A percentile compares a stretch with the other conserved stretches of the same genome.
phyloP scores from a whole-genome alignment of 2,888 invertebrate genomes.

The Catocala sponsa region DNA sequence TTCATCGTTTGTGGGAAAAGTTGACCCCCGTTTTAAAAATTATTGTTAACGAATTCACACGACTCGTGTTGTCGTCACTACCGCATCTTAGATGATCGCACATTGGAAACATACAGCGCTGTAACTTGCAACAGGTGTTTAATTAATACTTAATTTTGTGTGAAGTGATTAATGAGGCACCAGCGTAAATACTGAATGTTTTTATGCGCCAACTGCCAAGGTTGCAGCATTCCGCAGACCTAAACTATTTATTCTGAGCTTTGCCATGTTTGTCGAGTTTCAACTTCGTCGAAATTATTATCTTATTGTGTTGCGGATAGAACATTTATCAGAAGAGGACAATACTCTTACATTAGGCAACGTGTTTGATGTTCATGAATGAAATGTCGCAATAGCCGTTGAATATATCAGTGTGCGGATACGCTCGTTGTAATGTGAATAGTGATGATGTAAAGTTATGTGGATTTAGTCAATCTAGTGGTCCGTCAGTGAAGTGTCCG shows the following conservation, averaged over 20 bases:
- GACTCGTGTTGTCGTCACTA: constrained; percentile 72
- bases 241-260: constrained; percentile 79
- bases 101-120: constrained; percentile 40
- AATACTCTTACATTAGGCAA: constrained; percentile 67
- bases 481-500: constrained; percentile 56
- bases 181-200: constrained; percentile 57
- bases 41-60: constrained; percentile 88
- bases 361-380: constrained; percentile 66
- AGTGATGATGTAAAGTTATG: constrained; percentile 50
- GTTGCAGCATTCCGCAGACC: constrained; percentile 73
- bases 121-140: constrained; percentile 47
- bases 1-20: constrained; percentile 88
- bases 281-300: constrained; percentile 80
- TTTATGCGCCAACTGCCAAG: constrained; percentile 74
- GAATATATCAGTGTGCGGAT: constrained; percentile 53
- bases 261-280: constrained; percentile 81
- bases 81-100: constrained; percentile 71
- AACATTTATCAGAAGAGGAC: constrained; percentile 75
- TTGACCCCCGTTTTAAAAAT: constrained; percentile 86
- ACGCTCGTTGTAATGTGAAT: constrained; percentile 43
- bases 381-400: constrained; percentile 66
- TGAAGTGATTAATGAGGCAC: constrained; percentile 57
- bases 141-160: constrained; percentile 38
- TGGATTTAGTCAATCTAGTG: constrained; percentile 42
- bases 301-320: constrained; percentile 76